Percentiles rank a stretch among this genome's conserved stretches.
Evolutionary conservation across 37 sponge, comb jelly and placozoan species (phyloP).

Genomic region (Axinella damicornis): DNA sequence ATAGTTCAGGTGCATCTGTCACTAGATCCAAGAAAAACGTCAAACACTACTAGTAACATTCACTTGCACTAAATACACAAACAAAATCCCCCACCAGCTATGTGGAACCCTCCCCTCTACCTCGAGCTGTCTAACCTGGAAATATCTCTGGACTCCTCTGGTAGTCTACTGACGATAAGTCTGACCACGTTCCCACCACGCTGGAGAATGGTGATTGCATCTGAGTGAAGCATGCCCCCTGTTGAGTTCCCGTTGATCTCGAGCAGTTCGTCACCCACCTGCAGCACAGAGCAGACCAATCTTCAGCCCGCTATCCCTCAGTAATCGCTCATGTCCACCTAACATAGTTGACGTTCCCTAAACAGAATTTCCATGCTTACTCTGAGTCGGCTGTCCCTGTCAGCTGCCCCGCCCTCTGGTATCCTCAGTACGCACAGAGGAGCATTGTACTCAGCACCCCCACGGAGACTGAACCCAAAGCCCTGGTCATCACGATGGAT

Average conservation of each 20-base stretch:
- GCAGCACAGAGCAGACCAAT: not conserved
- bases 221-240: slow-evolving; percentile 85
- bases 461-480: slow-evolving; percentile 97
- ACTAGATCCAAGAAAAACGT: no score
- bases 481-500: slow-evolving; percentile 77
- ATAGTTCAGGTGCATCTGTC: no score
- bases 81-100: no score
- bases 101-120: no score
- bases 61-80: no score
- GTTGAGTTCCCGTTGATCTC: slow-evolving; percentile 94
- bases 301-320: not conserved
- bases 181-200: slow-evolving; percentile 80
- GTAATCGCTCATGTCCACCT: no score
- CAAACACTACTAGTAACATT: no score
- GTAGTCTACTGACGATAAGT: slow-evolving; percentile 79
- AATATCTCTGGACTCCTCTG: no score
- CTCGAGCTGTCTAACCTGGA: no score
- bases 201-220: slow-evolving; percentile 92
- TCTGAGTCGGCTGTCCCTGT: slow-evolving; percentile 82
- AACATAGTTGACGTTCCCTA: no score
- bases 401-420: slow-evolving; percentile 90
- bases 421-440: slow-evolving; percentile 95
- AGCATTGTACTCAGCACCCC: slow-evolving; percentile 92
- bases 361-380: slow-evolving; percentile 40
- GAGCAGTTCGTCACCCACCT: slow-evolving; percentile 95